Evolutionary conservation across 2,113 vertebrate genomes (phyloP).

Genomic region (Ovibos moschatus): DNA sequence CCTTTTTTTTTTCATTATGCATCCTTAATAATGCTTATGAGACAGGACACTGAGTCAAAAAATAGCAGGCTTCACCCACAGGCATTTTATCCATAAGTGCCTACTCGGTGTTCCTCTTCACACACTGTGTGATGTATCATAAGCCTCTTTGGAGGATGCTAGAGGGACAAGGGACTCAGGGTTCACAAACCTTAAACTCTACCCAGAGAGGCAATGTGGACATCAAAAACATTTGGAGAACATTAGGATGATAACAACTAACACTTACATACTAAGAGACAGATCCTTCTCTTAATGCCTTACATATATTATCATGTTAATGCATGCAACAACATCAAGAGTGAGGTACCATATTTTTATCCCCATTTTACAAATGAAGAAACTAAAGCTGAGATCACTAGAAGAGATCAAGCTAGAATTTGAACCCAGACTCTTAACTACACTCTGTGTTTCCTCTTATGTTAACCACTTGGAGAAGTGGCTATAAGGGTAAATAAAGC

Average conservation of each 20-base stretch:
- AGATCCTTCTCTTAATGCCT: background rate
- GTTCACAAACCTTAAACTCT: background rate
- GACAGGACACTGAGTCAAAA: background rate
- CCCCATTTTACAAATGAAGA: background rate
- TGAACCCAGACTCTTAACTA: background rate
- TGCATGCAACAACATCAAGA: background rate
- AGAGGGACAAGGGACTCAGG: background rate
- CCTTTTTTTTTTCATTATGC: background rate
- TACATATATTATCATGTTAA: background rate
- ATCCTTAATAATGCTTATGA: background rate
- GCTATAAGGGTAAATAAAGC: background rate
- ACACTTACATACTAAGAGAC: background rate
- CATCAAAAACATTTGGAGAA: background rate
- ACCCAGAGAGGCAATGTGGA: background rate
- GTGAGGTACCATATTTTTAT: background rate
- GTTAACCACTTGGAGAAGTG: background rate
- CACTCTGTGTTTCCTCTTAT: background rate
- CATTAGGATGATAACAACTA: background rate
- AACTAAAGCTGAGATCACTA: background rate
- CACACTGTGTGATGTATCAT: background rate
- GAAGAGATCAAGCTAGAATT: background rate
- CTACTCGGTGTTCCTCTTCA: background rate
- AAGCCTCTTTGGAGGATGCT: background rate
- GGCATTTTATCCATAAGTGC: background rate
- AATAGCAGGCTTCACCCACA: background rate